Evolutionary conservation across 2,797 vertebrate genomes (phyloP).

Genomic region (Rhinoraja longicauda): DNA sequence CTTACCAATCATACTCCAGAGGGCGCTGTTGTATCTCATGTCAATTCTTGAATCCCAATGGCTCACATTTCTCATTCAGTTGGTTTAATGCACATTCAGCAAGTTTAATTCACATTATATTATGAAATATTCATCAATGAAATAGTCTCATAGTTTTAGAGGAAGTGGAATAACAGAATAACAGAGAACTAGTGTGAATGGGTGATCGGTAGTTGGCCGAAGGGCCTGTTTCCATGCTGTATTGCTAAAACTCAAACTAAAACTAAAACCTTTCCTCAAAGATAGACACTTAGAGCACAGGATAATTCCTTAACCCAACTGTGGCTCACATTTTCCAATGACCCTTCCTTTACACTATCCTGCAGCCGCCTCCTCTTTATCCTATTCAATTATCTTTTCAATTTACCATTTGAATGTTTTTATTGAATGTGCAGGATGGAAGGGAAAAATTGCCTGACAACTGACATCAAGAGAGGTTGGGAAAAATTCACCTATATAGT

Average conservation of each 20-base stretch:
- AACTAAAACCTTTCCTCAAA: too few species aligned
- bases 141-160: background rate
- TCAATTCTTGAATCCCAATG: background rate
- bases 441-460: background rate
- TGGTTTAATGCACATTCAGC: background rate
- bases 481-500: background rate
- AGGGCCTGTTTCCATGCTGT: too few species aligned
- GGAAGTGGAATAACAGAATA: too few species aligned
- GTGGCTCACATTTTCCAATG: background rate
- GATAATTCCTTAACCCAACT: background rate
- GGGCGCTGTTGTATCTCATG: conserved; percentile 4
- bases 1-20: background rate
- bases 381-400: background rate
- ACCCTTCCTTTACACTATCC: background rate
- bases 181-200: too few species aligned
- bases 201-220: too few species aligned
- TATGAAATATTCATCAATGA: background rate
- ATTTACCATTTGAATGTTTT: background rate
- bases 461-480: background rate
- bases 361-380: background rate
- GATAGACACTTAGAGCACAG: background rate
- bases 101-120: background rate
- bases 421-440: background rate
- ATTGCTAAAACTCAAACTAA: too few species aligned
- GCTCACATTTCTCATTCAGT: background rate